Percentiles rank a stretch among this genome's conserved stretches.
phyloP scores from a whole-genome alignment of 1,140 invertebrate species.

The Meloidogyne chitwoodi region DNA sequence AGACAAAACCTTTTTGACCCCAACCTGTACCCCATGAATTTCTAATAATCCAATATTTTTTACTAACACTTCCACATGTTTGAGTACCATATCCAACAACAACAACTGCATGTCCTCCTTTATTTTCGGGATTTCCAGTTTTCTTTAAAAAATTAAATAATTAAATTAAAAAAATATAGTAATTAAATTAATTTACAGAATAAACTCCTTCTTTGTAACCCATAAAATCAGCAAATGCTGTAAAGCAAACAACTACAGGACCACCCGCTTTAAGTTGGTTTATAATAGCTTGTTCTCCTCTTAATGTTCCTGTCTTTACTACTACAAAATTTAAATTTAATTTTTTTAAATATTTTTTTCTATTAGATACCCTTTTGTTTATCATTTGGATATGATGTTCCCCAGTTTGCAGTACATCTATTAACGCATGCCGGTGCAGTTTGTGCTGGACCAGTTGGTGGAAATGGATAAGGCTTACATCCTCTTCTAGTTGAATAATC shows the following conservation, averaged over 20 bases:
- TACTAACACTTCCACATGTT: conserved; percentile 70
- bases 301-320: neutral
- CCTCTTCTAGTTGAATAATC: neutral
- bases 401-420: neutral
- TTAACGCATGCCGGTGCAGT: neutral
- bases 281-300: neutral
- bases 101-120: conserved; percentile 77
- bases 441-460: neutral
- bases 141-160: conserved; percentile 70
- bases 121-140: conserved; percentile 70
- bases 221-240: conserved; percentile 78
- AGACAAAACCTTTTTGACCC: conserved; percentile 76
- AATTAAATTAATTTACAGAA: neutral
- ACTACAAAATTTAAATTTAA: conserved; percentile 59
- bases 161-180: no score
- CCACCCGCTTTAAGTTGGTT: conserved; percentile 77
- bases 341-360: conserved; percentile 62
- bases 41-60: conserved; percentile 80
- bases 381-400: neutral
- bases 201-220: conserved; percentile 61
- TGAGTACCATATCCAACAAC: conserved; percentile 77
- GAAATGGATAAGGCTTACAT: conserved; percentile 15
- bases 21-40: conserved; percentile 82
- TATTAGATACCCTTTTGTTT: neutral
- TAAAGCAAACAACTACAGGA: conserved; percentile 81